phyloP scores from a whole-genome alignment of 2,113 vertebrate genomes.

The Dasyprocta punctata region DNA sequence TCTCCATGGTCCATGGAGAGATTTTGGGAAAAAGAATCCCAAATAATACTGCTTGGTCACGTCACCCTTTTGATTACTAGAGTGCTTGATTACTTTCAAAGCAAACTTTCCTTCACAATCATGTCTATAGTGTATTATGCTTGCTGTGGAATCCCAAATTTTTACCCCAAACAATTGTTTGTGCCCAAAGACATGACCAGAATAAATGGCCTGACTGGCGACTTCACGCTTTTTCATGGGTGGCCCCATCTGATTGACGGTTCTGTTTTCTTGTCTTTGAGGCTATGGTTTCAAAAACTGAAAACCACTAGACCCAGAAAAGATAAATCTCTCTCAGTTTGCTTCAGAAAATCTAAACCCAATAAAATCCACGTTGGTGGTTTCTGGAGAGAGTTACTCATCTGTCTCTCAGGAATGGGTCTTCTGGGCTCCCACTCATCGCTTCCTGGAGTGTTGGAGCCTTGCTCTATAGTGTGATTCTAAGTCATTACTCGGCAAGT shows the following conservation, averaged over 20 bases:
- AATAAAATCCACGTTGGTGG: conserved; percentile 67
- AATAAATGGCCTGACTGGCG: conserved; percentile 43
- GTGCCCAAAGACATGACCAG: conserved; percentile 30
- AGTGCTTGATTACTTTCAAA: conserved; percentile 36
- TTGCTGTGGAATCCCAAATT: conserved; percentile 46
- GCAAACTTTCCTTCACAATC: conserved; percentile 26
- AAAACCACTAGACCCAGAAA: conserved; percentile 71
- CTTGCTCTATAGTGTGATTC: neutral
- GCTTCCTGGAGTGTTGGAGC: neutral
- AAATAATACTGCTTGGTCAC: neutral
- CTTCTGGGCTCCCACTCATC: neutral
- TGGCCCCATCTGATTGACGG: conserved; percentile 48
- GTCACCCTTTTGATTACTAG: conserved; percentile 38
- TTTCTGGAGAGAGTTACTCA: conserved; percentile 53
- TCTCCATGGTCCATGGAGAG: neutral
- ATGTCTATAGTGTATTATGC: conserved; percentile 53
- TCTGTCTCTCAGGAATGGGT: neutral
- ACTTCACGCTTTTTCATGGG: conserved; percentile 52
- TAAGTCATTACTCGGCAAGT: neutral
- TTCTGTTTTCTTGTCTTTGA: conserved; percentile 70
- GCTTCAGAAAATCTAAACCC: conserved; percentile 75
- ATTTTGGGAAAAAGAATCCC: neutral
- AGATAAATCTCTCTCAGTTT: conserved; percentile 71
- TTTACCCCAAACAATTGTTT: conserved; percentile 28
- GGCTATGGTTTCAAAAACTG: conserved; percentile 73